Evolutionary conservation across 2,113 vertebrate species (phyloP), one percentile per base, ranked within the genome.

Genomic region (Salvator merianae): DNA sequence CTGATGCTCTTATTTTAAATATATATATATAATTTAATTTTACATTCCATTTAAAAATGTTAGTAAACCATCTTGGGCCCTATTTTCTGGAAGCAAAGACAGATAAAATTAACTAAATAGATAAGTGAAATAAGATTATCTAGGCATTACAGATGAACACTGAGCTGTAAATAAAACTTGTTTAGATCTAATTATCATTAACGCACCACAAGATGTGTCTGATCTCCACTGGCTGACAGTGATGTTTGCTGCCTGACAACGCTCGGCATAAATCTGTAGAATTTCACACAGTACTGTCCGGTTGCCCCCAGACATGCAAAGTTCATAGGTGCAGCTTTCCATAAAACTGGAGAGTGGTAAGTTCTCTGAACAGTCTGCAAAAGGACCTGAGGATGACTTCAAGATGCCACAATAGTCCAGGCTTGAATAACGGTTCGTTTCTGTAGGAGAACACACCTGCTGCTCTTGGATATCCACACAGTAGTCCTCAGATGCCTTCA

Each of bases 171-270:
- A 66, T 7, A 5, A 76, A 1, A 26, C 40, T 68, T 28, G 0
- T 68, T n/a, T 40, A 34, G 9, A 2, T 5, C 20, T 30, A 3
- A 12, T 63, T 77, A 40, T 9, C 34, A 69, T 69, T 38, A 76
- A 73, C 94, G 89, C 88, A 95, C 94, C 94, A 84, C 95, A 96
- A 50, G 95, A 94, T 5, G 81, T 84, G 10, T 70, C 8, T 7
- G 66, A 87, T 72, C 91, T 91, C 95, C 96, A 96, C 4, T 70
- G 90, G 36, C 36, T 90, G 0, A 93, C 78, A 2, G 75, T 86
- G 22, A 95, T 12, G 8, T 62, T 73, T 24, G 4, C 87, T 68
- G 91, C 88, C 65, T 96, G 93, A 83, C 95, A 96, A 18, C 88
- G 90, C 68, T 77, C 84, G 40, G 93, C 87, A 1, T 95, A 96